A percentile compares a stretch with the other conserved stretches of the same genome.
phyloP scores from a whole-genome alignment of 2,797 vertebrate genomes.

The Diplodus sargus region DNA sequence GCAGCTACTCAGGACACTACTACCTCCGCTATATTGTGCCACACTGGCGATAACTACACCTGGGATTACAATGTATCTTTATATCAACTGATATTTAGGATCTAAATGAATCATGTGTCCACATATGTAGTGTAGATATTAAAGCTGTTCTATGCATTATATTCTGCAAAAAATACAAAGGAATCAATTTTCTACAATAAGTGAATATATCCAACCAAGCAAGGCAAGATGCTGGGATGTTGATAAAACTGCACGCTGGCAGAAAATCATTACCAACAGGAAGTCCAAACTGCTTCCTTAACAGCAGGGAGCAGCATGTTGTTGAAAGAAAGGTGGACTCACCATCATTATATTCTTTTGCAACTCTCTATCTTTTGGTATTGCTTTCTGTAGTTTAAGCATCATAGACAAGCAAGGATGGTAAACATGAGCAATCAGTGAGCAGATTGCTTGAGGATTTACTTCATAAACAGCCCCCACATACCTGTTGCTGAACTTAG shows the following conservation, averaged over 20 bases:
- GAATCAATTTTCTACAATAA: neutral
- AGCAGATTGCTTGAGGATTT: conserved; percentile 2
- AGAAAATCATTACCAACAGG: conserved; percentile 22
- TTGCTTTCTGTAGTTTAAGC: neutral
- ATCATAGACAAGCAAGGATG: neutral
- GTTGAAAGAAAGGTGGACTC: neutral
- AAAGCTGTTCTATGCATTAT: neutral
- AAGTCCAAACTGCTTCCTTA: conserved; percentile 17
- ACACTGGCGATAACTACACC: neutral
- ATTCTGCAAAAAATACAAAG: neutral
- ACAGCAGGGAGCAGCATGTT: conserved; percentile 10
- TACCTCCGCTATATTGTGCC: neutral
- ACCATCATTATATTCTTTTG: neutral
- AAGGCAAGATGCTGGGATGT: conserved; percentile 17
- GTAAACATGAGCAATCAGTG: conserved; percentile 1
- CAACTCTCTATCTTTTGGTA: neutral
- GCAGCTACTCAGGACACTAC: conserved; percentile 27
- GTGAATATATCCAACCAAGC: neutral
- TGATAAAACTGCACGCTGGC: conserved; percentile 12
- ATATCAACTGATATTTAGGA: neutral
- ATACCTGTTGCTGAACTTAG: conserved; percentile 1
- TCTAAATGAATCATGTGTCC: neutral
- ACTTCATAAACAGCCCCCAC: neutral
- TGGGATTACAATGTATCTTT: neutral
- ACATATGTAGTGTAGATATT: neutral